Conservation (phyloP, 2,797 vertebrate genomes). For the Bufotes viridis region DNA sequence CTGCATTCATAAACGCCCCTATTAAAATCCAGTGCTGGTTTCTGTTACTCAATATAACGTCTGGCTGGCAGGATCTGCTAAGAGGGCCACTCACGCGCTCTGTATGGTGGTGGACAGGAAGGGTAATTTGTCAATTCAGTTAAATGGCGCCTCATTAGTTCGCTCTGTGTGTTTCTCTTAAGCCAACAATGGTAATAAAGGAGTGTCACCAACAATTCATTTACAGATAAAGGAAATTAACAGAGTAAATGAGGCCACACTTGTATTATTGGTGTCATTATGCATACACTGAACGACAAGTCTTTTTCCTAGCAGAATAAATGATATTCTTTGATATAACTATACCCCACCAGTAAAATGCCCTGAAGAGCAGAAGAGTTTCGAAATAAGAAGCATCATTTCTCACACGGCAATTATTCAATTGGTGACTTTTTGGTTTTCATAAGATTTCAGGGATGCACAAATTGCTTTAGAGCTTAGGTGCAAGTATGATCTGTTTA, state of each 20-base stretch:
- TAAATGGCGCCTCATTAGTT: conserved; percentile 34
- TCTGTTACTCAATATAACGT: conserved; percentile 46
- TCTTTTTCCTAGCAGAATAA: background rate
- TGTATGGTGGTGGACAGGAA: conserved; percentile 19
- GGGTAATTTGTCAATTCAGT: conserved; percentile 42
- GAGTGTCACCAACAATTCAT: conserved; percentile 8
- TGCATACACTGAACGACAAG: background rate
- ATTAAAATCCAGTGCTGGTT: conserved; percentile 45
- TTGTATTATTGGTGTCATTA: background rate
- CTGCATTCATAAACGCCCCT: conserved; percentile 27
- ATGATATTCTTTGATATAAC: background rate
- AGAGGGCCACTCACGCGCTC: conserved; percentile 20
- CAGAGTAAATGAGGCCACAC: conserved; percentile 1
- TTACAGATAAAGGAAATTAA: conserved; percentile 24
- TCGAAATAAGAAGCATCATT: background rate
- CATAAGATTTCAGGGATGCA: background rate
- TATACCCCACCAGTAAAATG: background rate
- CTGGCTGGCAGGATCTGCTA: conserved; percentile 37
- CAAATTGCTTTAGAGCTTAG: background rate
- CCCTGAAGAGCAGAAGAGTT: background rate
- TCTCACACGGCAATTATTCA: background rate
- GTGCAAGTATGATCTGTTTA: background rate
- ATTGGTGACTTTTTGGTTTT: background rate
- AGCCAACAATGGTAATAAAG: conserved; percentile 40
- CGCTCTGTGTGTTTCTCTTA: conserved; percentile 26